Evolutionary conservation across 2,113 vertebrate species (phyloP).

Genomic region (Callipepla californica): DNA sequence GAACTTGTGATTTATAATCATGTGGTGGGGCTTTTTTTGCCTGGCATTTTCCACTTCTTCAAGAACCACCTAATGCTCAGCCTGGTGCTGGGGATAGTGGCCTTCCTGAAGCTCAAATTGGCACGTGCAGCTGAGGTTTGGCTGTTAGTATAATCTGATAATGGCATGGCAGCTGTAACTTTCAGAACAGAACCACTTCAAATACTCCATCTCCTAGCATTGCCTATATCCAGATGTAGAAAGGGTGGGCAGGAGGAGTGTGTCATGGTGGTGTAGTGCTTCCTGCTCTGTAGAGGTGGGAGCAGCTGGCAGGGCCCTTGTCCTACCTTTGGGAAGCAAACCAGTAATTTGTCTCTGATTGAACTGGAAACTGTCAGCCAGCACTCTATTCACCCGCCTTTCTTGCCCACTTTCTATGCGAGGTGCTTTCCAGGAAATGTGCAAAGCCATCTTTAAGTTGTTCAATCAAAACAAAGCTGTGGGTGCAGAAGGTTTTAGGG

Average conservation of each 20-base stretch:
- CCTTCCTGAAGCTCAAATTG: slow-evolving; percentile 1
- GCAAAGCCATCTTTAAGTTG: not conserved
- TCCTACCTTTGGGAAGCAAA: not conserved
- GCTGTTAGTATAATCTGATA: slow-evolving; percentile 38
- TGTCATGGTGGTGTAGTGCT: not conserved
- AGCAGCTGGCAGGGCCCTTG: not conserved
- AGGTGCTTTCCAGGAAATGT: not conserved
- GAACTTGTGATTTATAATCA: not conserved
- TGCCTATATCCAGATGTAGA: not conserved
- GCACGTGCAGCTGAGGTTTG: not conserved
- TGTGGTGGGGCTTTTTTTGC: not conserved
- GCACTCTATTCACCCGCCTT: not conserved
- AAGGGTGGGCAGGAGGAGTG: not conserved
- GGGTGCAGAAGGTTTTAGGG: not conserved
- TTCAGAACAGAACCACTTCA: slow-evolving; percentile 9
- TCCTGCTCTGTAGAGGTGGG: not conserved
- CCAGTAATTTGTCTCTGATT: not conserved
- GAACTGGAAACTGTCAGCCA: not conserved
- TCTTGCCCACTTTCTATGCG: not conserved
- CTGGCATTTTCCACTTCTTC: not conserved
- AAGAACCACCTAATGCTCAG: fast-evolving
- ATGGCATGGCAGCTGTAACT: slow-evolving; percentile 37
- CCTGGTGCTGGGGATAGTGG: not conserved
- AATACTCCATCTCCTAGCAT: not conserved
- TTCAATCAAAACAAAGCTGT: not conserved